Percentiles rank a stretch among this genome's conserved stretches.
phyloP scores from a whole-genome alignment of 2,113 vertebrate genomes.

The Nycticryphes semicollaris region DNA sequence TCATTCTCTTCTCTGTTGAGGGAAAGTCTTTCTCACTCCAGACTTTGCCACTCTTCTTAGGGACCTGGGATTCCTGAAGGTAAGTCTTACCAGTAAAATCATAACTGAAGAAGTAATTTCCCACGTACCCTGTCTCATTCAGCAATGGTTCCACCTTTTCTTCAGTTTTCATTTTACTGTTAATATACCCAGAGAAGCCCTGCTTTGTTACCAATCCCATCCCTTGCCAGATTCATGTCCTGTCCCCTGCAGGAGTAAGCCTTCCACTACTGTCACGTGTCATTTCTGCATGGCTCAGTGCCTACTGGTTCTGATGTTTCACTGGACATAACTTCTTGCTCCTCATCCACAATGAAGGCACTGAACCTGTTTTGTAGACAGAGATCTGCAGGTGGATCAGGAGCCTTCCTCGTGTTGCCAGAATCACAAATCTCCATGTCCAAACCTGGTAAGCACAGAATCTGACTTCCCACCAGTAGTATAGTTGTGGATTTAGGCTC shows the following conservation, averaged over 20 bases:
- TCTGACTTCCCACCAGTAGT: background rate
- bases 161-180: background rate
- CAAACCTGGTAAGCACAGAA: background rate
- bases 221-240: background rate
- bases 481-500: background rate
- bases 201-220: background rate
- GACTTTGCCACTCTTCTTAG: background rate
- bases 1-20: background rate
- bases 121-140: background rate
- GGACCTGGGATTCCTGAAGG: background rate
- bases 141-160: background rate
- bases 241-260: background rate
- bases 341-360: background rate
- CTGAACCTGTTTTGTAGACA: background rate
- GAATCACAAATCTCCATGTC: background rate
- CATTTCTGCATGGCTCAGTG: background rate
- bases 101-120: background rate
- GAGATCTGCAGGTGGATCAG: background rate
- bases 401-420: background rate
- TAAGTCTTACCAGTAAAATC: background rate
- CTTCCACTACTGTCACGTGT: background rate
- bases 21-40: background rate
- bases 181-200: background rate
- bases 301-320: background rate
- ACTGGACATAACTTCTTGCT: background rate